phyloP scores from a whole-genome alignment of 2,888 invertebrate genomes.

The Slavum lentiscoides region DNA sequence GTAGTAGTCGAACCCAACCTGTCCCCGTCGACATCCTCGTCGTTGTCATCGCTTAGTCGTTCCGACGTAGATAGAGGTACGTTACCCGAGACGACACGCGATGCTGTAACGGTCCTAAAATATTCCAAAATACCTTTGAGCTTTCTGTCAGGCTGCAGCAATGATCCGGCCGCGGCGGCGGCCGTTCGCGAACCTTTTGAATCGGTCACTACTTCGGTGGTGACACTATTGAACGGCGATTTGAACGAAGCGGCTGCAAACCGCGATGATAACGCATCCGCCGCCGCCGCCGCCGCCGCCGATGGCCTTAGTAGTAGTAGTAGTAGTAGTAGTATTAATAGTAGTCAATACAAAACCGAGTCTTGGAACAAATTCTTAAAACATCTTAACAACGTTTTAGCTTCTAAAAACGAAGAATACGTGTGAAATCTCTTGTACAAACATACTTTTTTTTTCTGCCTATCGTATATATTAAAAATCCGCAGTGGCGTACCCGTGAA shows the following conservation, averaged over 20 bases:
- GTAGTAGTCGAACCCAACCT: constrained; percentile 46
- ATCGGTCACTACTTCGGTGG: no score
- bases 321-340: not conserved
- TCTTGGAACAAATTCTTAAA: constrained; percentile 63
- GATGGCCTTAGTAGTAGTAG: not conserved
- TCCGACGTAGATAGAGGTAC: constrained; percentile 53
- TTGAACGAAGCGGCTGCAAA: no score
- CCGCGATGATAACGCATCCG: no score
- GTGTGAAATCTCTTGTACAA: constrained; percentile 58
- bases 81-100: constrained; percentile 29
- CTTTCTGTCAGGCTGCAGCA: constrained; percentile 20
- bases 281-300: no score
- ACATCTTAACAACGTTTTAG: constrained; percentile 63
- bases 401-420: constrained; percentile 62
- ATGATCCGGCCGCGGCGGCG: not conserved
- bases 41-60: constrained; percentile 51
- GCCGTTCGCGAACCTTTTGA: constrained; percentile 1
- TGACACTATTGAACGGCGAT: not conserved
- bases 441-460: no score
- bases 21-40: constrained; percentile 50
- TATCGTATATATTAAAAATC: no score
- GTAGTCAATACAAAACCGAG: constrained; percentile 29
- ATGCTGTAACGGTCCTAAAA: constrained; percentile 43
- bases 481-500: no score
- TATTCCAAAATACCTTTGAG: constrained; percentile 55